phyloP scores from a whole-genome alignment of 2,797 vertebrate species.

The Phoeniculus purpureus region DNA sequence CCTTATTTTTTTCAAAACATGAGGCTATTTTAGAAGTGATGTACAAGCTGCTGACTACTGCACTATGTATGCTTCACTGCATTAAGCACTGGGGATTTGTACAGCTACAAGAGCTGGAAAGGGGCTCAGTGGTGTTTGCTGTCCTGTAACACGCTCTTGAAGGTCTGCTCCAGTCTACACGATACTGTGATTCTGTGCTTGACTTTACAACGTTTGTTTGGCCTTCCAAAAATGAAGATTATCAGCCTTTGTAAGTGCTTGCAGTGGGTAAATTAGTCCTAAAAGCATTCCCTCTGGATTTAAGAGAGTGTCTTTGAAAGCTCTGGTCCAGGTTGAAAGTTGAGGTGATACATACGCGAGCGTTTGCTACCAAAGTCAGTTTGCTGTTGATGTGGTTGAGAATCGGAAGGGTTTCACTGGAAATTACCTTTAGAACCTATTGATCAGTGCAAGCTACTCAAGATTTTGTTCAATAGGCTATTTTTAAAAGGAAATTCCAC shows the following conservation, averaged over 20 bases:
- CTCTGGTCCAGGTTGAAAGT: not conserved
- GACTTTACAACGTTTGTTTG: not conserved
- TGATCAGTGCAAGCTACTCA: not conserved
- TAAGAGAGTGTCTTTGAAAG: not conserved
- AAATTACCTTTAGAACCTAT: not conserved
- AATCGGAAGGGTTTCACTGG: not conserved
- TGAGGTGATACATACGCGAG: not conserved
- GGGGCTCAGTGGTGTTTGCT: not conserved
- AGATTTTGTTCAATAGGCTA: not conserved
- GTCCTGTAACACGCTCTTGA: not conserved
- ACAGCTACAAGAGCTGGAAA: not conserved
- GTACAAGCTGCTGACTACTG: not conserved
- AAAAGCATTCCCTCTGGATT: not conserved
- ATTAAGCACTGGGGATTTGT: not conserved
- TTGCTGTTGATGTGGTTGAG: not conserved
- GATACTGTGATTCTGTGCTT: not conserved
- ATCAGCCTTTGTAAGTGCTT: not conserved
- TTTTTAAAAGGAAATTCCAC: not conserved
- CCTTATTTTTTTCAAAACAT: not conserved
- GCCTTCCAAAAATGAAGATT: not conserved
- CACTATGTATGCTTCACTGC: not conserved
- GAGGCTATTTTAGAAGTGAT: not conserved
- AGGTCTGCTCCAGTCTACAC: too few relatives aligned
- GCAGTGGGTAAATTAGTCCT: not conserved
- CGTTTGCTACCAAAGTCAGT: accelerated